Conservation (phyloP, 2,797 vertebrate species). For the Diplodus puntazzo region DNA sequence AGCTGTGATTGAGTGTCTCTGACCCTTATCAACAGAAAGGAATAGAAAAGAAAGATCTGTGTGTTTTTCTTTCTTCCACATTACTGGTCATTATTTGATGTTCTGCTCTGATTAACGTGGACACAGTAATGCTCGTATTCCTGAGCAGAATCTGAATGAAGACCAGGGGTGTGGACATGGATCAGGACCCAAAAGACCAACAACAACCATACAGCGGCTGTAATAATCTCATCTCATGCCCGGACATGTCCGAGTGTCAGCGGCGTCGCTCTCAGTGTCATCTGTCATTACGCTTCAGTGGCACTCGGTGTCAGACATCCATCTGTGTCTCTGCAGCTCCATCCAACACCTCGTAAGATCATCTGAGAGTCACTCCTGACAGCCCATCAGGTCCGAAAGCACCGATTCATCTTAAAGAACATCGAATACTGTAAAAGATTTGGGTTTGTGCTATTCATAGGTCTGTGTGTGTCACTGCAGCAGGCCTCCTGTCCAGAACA, state of each 20-base stretch:
- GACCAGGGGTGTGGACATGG: background rate
- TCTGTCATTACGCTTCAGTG: conserved; percentile 14
- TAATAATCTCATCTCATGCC: conserved; percentile 43
- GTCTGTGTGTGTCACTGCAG: background rate
- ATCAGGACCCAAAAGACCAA: background rate
- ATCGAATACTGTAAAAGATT: background rate
- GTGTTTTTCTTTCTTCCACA: conserved; percentile 10
- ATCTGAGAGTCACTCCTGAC: background rate
- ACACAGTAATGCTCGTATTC: background rate
- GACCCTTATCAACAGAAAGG: background rate
- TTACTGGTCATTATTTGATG: conserved; percentile 36
- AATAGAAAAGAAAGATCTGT: conserved; percentile 8
- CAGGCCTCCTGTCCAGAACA: conserved; percentile 25
- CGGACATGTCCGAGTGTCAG: conserved; percentile 24
- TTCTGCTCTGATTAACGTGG: conserved; percentile 43
- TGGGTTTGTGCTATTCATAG: conserved; percentile 6
- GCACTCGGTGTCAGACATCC: conserved; percentile 4
- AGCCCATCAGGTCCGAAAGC: background rate
- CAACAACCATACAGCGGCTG: background rate
- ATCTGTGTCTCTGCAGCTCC: background rate
- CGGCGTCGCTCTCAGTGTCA: conserved; percentile 9
- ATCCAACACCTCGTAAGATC: background rate
- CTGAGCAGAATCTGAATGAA: conserved; percentile 57
- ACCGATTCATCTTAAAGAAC: background rate
- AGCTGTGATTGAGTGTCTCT: conserved; percentile 12